Conservation (phyloP, 2,113 vertebrate genomes). For the Semnornis frantzii region DNA sequence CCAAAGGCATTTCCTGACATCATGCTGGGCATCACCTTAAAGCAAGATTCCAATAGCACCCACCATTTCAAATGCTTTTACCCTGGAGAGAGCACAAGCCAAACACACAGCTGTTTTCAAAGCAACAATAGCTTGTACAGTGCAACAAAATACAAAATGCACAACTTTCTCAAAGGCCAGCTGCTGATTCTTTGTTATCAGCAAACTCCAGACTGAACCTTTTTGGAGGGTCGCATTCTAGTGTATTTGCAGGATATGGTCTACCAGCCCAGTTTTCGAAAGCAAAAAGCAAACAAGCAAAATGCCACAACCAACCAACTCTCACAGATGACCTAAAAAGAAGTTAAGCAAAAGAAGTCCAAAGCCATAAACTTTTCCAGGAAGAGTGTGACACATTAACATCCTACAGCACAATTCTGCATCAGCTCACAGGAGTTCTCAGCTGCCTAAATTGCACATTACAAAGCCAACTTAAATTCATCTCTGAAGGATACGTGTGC, state of each 20-base stretch:
- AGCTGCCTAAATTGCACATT: background rate
- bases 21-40: background rate
- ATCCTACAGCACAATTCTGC: background rate
- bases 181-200: background rate
- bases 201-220: background rate
- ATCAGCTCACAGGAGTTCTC: background rate
- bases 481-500: background rate
- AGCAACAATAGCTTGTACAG: background rate
- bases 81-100: background rate
- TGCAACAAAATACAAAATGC: background rate
- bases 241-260: fast-evolving
- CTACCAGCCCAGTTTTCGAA: background rate
- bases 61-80: background rate
- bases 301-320: background rate
- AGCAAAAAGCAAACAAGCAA: background rate
- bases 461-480: background rate
- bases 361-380: background rate
- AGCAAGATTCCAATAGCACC: background rate
- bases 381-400: fast-evolving
- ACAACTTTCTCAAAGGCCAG: background rate
- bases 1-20: background rate
- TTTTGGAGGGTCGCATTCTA: background rate
- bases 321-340: background rate
- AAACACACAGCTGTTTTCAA: background rate
- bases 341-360: background rate